These are phyloP conservation scores for Aurelia sp. DNA, from an alignment of 30 jellyfish, hydroid and myxozoan species.

Conservation along the genomic window DNA sequence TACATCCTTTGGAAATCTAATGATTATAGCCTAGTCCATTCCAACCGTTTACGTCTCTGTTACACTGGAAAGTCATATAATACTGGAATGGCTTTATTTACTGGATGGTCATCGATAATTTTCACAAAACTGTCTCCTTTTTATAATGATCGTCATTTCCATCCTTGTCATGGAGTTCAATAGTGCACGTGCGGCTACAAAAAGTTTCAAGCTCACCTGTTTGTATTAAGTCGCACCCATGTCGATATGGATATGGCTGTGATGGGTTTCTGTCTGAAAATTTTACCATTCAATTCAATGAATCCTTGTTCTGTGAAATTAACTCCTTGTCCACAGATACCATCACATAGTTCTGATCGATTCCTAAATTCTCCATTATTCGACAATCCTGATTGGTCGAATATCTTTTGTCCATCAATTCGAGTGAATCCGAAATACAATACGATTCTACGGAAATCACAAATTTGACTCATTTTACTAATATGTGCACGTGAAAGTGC, in stretches of 20 bases:
- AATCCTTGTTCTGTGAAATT: constrained; percentile 68
- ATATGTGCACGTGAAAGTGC: constrained; percentile 77
- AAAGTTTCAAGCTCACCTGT: constrained; percentile 54
- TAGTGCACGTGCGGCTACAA: no score
- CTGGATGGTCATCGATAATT: no score
- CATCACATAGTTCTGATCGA: constrained; percentile 60
- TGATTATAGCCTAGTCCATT: no score
- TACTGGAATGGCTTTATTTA: no score
- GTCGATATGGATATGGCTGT: constrained; percentile 82
- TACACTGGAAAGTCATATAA: no score
- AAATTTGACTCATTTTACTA: constrained; percentile 84
- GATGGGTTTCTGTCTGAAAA: constrained; percentile 86
- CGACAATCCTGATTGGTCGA: constrained; percentile 90
- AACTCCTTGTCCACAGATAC: constrained; percentile 84
- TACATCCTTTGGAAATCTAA: no score
- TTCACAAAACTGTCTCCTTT: no score
- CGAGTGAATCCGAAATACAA: constrained; percentile 71
- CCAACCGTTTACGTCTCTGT: no score
- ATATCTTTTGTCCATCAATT: constrained; percentile 38
- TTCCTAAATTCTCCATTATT: constrained; percentile 70
- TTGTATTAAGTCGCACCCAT: constrained; percentile 87
- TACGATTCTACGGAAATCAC: constrained; percentile 87
- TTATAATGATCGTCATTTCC: no score
- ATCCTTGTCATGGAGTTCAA: no score
- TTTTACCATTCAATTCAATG: constrained; percentile 71